Conservation (phyloP, 2,888 invertebrate species). For the Alcis repandata region DNA sequence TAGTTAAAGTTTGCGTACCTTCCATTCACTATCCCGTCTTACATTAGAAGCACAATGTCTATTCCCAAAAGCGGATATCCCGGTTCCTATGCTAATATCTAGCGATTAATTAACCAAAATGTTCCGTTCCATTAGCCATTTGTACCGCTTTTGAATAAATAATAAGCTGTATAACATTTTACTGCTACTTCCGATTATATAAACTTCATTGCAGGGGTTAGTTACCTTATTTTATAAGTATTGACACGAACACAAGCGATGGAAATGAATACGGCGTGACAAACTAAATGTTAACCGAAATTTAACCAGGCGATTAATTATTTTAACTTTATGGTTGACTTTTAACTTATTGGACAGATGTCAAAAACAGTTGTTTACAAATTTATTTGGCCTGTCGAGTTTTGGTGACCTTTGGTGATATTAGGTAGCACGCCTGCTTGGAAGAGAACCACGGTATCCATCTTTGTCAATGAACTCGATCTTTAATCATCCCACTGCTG, state of each 20-base stretch:
- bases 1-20: no score
- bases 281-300: no score
- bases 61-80: slow-evolving; percentile 32
- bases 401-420: no score
- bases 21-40: background rate
- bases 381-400: no score
- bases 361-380: no score
- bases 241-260: background rate
- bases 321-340: no score
- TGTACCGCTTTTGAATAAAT: slow-evolving; percentile 46
- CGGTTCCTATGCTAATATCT: slow-evolving; percentile 53
- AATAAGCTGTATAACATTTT: slow-evolving; percentile 40
- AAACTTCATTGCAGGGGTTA: slow-evolving; percentile 8
- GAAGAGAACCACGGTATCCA: no score
- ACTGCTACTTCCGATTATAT: slow-evolving; percentile 28
- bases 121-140: slow-evolving; percentile 52
- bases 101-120: slow-evolving; percentile 61
- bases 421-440: no score
- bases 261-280: background rate
- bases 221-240: slow-evolving; percentile 2
- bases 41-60: slow-evolving; percentile 4
- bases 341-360: no score
- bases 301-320: no score
- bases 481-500: no score
- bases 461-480: no score